Base-by-base conservation (phyloP, 2,797 vertebrate genomes). In the Sparus aurata region DNA sequence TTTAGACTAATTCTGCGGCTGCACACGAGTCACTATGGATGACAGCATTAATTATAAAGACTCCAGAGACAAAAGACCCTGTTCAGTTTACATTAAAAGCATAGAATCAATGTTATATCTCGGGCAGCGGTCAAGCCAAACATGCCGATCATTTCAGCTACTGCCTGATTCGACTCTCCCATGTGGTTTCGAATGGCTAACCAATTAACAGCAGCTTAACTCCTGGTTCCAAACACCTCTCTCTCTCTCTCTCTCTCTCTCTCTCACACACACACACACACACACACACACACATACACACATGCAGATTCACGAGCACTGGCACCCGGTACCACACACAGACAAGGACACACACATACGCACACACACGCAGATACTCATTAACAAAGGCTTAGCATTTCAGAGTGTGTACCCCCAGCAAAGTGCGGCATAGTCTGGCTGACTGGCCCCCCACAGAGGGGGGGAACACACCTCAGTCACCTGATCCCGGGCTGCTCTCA, bases 181-280 rank as follows among this genome's bases (percentile, higher is more conserved):
- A 81, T 88, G 91, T 85, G 91, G 84, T 85, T 34, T 87, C 82
- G 75, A 95, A 96, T 95, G 89, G 95, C 83, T 96, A 84, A 96
- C 92, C 84, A 91, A 95, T 95, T 95, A 95, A 95, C 93, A 82
- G 63, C 91, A 90, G 91, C 91, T 91, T 90, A 91, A 90, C 89
- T 90, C 75, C 61, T 25, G 69, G 67, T 60, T 73, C 80, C 78
- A 85, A 84, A 83, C 82, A 77, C 82, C 82, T 52, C 25, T 74
- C 70, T n/a, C 65, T 25, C 27, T 30, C 22, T 64, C 58, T 52
- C 57, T 27, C 25, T 34, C 55, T 3, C 73, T 2, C 57, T 3
- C 67, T 23, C 43, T 12, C 49, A 53, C 18, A 12, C 49, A 61
- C 43, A 38, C 20, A 17, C 18, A 53, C 12, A 15, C 49, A 41